Evolutionary conservation across 92 coral and sea anemone species (phyloP), one percentile per base, ranked within the genome.

Genomic region (Zoanthus solanderi): DNA sequence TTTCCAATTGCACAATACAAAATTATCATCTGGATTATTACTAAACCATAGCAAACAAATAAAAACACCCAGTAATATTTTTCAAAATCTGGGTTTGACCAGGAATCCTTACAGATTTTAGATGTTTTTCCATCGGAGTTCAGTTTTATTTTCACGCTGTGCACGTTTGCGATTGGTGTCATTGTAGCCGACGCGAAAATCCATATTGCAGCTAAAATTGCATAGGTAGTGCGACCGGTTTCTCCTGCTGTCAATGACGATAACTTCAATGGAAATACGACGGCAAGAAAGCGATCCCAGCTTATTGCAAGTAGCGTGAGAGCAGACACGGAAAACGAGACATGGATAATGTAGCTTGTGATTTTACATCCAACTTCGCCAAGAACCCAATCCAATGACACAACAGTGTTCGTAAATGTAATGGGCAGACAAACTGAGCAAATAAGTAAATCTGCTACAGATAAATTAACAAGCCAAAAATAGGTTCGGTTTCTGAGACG

Each of bases 201-300:
- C 85, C 85, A 81, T 2, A 81, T 63, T 1, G 45, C 75, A 44
- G 63, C 75, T 9, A 81, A 17, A 8, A 81, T 29, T 5, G 47
- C 85, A 17, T 81, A 81, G 32, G 44, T 65, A 66, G 75, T 45
- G 23, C 85, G 74, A 1, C 54, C 74, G 7, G 32, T 66, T 65
- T 81, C 28, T 66, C 85, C 63, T 29, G 45, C 66, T 16, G 85
- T 47, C 46, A 30, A n/a, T 44, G 47, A 46, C 6, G 85, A 18
- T 31, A 57, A 7, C 14, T 12, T 50, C 34, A 81, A 47, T 8
- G 85, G 85, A 10, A 65, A 81, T 3, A 66, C 75, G 3, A 81
- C 85, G 1, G 58, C 85, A n/a, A 66, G 75, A 63, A 81, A 81
- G 7, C 85, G 85, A 42, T 81, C 85, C 85, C 85, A 81, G 85